These are phyloP conservation scores for Unio delphinus DNA, from an alignment of 2,888 invertebrate genomes.

Conservation along the genomic window DNA sequence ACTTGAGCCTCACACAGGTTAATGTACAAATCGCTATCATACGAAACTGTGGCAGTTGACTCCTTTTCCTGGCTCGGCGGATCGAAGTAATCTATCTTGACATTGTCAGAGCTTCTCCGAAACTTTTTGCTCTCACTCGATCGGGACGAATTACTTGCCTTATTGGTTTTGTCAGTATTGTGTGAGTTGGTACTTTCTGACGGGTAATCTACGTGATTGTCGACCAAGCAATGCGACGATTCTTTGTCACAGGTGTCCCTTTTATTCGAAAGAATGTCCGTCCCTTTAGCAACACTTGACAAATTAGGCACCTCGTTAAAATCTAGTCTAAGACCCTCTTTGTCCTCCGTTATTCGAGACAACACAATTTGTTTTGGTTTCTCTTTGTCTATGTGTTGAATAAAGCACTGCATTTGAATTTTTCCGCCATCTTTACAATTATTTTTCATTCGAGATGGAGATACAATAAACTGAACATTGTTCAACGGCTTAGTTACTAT, in stretches of 20 bases:
- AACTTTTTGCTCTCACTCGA: conserved; percentile 44
- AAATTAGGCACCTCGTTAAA: conserved; percentile 49
- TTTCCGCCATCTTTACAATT: conserved; percentile 48
- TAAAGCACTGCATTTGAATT: conserved; percentile 59
- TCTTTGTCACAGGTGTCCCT: conserved; percentile 34
- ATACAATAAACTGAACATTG: conserved; percentile 56
- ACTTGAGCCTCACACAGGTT: conserved; percentile 67
- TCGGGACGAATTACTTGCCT: conserved; percentile 45
- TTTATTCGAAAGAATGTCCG: conserved; percentile 21
- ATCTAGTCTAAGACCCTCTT: conserved; percentile 52
- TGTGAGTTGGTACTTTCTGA: conserved; percentile 58
- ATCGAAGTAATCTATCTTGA: conserved; percentile 60
- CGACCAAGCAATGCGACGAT: conserved; percentile 24
- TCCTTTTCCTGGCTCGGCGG: conserved; percentile 67
- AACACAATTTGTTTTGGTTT: conserved; percentile 59
- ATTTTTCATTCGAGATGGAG: conserved; percentile 51
- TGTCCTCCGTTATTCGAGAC: conserved; percentile 63
- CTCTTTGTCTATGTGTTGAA: conserved; percentile 58
- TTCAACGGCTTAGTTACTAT: conserved; percentile 55
- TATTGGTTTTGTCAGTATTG: conserved; percentile 52
- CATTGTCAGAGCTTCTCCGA: conserved; percentile 58
- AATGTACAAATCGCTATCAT: conserved; percentile 65
- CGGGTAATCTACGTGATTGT: conserved; percentile 41
- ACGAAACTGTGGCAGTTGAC: conserved; percentile 66
- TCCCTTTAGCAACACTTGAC: conserved; percentile 17